These are phyloP conservation scores for Meda fulgida DNA, from an alignment of 2,797 vertebrate genomes.

Conservation along the genomic window DNA sequence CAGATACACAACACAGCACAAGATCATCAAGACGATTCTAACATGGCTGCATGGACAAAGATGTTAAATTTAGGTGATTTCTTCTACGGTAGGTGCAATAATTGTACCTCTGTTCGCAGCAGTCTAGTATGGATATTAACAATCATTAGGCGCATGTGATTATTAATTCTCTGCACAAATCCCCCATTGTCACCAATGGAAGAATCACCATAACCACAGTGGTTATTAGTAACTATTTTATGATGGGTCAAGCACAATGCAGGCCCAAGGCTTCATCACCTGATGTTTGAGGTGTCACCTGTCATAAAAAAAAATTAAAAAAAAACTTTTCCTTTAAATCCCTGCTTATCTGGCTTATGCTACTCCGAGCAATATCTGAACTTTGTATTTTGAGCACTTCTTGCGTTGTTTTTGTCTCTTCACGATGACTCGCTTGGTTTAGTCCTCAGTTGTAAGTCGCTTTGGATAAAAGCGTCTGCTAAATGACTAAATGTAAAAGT, in stretches of 20 bases:
- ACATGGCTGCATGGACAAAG: background rate
- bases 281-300: too few relatives aligned
- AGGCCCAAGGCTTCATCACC: background rate
- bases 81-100: too few relatives aligned
- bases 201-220: background rate
- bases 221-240: background rate
- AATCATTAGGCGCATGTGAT: background rate
- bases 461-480: too few relatives aligned
- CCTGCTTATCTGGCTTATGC: too few relatives aligned
- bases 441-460: too few relatives aligned
- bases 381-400: too few relatives aligned
- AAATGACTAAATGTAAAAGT: too few relatives aligned
- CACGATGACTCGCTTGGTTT: too few relatives aligned
- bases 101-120: background rate
- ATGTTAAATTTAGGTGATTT: background rate
- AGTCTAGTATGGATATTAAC: background rate
- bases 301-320: too few relatives aligned
- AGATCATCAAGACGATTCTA: background rate
- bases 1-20: background rate
- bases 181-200: background rate
- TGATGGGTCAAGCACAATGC: background rate
- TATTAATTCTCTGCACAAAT: background rate
- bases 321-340: too few relatives aligned
- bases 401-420: too few relatives aligned
- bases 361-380: too few relatives aligned